These are phyloP conservation scores for Chionis minor DNA, from an alignment of 2,113 vertebrate species.

Conservation along the genomic window DNA sequence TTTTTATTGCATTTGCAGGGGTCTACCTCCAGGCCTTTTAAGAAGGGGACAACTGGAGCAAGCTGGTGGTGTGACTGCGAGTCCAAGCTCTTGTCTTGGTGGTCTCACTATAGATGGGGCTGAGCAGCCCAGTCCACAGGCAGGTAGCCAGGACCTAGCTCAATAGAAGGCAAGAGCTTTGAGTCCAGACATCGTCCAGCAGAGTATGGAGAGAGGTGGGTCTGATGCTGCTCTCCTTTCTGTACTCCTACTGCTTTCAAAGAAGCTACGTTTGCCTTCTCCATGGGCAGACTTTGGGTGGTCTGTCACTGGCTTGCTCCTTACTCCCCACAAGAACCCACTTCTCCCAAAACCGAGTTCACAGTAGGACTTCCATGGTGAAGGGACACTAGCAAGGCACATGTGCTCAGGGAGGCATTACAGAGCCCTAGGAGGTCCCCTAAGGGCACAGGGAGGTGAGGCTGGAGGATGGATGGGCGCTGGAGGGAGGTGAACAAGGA, in stretches of 20 bases:
- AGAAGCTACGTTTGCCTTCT: not conserved
- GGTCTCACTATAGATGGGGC: not conserved
- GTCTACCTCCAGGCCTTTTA: not conserved
- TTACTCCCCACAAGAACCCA: rapidly evolving
- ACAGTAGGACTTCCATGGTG: not conserved
- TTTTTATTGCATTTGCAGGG: not conserved
- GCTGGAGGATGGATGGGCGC: not conserved
- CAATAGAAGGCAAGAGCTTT: not conserved
- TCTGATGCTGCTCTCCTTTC: not conserved
- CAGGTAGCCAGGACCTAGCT: not conserved
- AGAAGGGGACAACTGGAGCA: not conserved
- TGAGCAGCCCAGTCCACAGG: not conserved
- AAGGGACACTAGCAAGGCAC: not conserved
- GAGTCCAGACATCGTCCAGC: not conserved
- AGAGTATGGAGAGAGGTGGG: rapidly evolving
- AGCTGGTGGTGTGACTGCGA: not conserved
- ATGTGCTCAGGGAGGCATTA: not conserved
- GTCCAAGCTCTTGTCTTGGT: not conserved
- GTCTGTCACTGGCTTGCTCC: not conserved
- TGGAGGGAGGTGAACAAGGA: not conserved
- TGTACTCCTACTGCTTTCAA: not conserved
- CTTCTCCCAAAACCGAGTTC: not conserved
- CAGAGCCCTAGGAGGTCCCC: not conserved
- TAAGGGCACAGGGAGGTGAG: not conserved
- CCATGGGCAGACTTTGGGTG: not conserved